phyloP scores from a whole-genome alignment of 2,113 vertebrate genomes.

The Rhadina sibilatrix region DNA sequence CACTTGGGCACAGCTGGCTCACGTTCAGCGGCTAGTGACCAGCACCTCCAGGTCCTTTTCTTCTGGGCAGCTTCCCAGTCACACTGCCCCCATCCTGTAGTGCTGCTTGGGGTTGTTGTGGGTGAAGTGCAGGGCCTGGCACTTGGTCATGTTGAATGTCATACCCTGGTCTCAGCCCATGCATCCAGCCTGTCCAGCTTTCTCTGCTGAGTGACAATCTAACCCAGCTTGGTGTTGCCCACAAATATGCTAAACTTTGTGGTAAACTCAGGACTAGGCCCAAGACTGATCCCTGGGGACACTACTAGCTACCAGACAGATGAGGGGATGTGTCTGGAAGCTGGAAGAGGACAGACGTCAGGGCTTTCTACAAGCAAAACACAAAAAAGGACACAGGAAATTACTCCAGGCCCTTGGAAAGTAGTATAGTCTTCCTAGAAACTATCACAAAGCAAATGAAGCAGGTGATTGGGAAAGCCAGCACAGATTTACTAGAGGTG shows the following conservation, averaged over 20 bases:
- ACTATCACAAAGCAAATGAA: background rate
- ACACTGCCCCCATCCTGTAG: background rate
- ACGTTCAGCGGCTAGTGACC: background rate
- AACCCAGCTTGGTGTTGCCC: rapidly evolving
- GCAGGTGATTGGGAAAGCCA: background rate
- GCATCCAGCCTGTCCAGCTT: background rate
- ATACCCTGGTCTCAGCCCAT: background rate
- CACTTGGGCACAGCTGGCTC: background rate
- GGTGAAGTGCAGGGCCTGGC: background rate
- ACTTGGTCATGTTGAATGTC: background rate
- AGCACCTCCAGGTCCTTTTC: background rate
- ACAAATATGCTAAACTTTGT: background rate
- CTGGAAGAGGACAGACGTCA: background rate
- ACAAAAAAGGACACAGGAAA: background rate
- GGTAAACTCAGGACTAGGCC: background rate
- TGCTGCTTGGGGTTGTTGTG: background rate
- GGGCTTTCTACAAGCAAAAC: background rate
- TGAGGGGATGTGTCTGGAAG: background rate
- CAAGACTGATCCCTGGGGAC: background rate
- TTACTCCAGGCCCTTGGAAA: background rate
- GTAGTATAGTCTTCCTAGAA: background rate
- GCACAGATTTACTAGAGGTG: background rate
- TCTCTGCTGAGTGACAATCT: background rate
- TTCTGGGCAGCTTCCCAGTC: background rate
- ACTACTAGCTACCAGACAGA: background rate